A percentile compares a stretch with the other conserved stretches of the same genome.
Evolutionary conservation across 2,888 invertebrate genomes (phyloP).

Genomic region (Macaria liturata): DNA sequence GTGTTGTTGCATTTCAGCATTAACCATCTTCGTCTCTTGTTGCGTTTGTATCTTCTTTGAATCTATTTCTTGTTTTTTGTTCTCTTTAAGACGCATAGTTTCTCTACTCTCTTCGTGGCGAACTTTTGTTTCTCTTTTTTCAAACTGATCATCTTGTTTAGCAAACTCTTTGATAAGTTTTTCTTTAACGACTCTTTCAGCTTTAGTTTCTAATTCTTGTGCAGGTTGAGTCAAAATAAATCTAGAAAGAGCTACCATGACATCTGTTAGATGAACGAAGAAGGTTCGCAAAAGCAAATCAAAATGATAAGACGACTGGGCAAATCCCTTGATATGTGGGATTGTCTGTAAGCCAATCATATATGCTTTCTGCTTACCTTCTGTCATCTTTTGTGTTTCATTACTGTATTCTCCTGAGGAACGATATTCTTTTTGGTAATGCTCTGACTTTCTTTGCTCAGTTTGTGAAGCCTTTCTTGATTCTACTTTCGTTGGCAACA

Average conservation of each 20-base stretch:
- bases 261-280: conserved; percentile 73
- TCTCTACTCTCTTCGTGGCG: not conserved
- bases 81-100: not conserved
- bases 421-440: conserved; percentile 10
- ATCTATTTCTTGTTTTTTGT: conserved; percentile 12
- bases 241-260: conserved; percentile 73
- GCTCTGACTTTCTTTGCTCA: conserved; percentile 11
- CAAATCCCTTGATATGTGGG: conserved; percentile 60
- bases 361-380: conserved; percentile 60
- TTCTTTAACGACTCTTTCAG: conserved; percentile 32
- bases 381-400: conserved; percentile 14
- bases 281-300: conserved; percentile 70
- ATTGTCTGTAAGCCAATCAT: conserved; percentile 67
- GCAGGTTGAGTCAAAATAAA: conserved; percentile 61
- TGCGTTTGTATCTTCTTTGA: conserved; percentile 16
- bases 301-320: conserved; percentile 60
- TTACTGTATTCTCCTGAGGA: conserved; percentile 10
- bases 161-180: conserved; percentile 33
- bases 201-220: conserved; percentile 31
- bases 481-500: conserved; percentile 4
- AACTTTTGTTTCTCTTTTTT: conserved; percentile 24
- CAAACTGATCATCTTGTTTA: conserved; percentile 1
- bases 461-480: not conserved
- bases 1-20: conserved; percentile 10
- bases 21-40: conserved; percentile 13